Percentiles rank a stretch among this genome's conserved stretches.
phyloP scores from a whole-genome alignment of 1,140 invertebrate species.

The Sitophilus oryzae region DNA sequence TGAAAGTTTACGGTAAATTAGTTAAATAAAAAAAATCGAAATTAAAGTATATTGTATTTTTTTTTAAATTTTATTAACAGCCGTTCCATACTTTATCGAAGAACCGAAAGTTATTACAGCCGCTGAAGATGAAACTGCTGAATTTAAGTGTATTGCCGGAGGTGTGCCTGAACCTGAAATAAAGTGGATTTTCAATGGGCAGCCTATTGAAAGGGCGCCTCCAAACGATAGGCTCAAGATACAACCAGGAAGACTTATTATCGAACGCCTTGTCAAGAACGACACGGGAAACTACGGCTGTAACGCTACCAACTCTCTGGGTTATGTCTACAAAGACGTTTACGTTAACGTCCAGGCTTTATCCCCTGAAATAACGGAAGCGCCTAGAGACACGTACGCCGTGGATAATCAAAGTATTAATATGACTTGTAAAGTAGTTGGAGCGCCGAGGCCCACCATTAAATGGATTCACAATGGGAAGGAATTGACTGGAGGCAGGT shows the following conservation, averaged over 20 bases:
- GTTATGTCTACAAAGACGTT: slow-evolving; percentile 97
- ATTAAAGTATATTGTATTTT: not conserved
- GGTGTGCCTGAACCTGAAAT: slow-evolving; percentile 87
- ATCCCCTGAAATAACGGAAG: slow-evolving; percentile 82
- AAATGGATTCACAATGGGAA: slow-evolving; percentile 83
- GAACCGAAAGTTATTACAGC: slow-evolving; percentile 84
- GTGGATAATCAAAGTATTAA: slow-evolving; percentile 79
- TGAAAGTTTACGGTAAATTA: slow-evolving; percentile 73
- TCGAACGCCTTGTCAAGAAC: slow-evolving; percentile 74
- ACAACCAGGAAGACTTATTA: slow-evolving; percentile 68
- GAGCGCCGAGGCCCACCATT: slow-evolving; percentile 89
- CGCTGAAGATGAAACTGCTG: slow-evolving; percentile 84
- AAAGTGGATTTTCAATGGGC: slow-evolving; percentile 96
- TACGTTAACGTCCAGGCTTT: slow-evolving; percentile 93
- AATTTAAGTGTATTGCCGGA: slow-evolving; percentile 80
- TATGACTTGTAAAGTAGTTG: slow-evolving; percentile 89
- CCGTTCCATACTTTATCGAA: slow-evolving; percentile 87
- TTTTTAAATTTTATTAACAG: slow-evolving; percentile 44
- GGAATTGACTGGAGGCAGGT: slow-evolving; percentile 80
- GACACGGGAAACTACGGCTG: slow-evolving; percentile 98
- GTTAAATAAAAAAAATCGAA: slow-evolving; percentile 45
- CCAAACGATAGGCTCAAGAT: slow-evolving; percentile 67
- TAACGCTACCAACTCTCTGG: slow-evolving; percentile 96
- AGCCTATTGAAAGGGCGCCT: slow-evolving; percentile 71
- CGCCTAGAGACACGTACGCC: slow-evolving; percentile 70